Percentiles rank a stretch among this genome's conserved stretches.
phyloP scores from a whole-genome alignment of 2,888 invertebrate genomes.

The Nemotelus pantherinus region DNA sequence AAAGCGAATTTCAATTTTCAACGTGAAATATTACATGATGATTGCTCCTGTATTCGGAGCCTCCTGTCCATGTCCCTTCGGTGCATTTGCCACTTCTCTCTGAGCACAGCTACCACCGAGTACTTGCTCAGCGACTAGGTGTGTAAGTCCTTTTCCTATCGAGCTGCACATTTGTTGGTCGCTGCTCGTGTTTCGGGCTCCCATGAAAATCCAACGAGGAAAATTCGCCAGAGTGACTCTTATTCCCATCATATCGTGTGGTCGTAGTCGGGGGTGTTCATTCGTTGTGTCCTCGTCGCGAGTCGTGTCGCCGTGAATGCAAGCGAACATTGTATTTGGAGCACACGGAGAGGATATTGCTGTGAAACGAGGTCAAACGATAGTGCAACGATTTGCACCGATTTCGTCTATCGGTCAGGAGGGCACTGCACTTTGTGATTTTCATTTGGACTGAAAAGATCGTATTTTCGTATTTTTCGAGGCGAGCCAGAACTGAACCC shows the following conservation, averaged over 20 bases:
- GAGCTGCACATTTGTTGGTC: no score
- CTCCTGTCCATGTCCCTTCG: background rate
- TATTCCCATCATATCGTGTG: no score
- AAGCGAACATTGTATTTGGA: constrained; percentile 16
- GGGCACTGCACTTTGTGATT: constrained; percentile 61
- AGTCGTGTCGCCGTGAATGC: no score
- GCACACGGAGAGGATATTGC: constrained; percentile 31
- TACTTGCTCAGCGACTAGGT: no score
- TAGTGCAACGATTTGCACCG: constrained; percentile 55
- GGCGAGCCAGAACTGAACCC: constrained; percentile 35
- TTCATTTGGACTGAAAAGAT: constrained; percentile 58
- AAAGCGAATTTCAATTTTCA: constrained; percentile 28
- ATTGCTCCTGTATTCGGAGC: background rate
- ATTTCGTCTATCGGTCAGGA: constrained; percentile 59
- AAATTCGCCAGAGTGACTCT: no score
- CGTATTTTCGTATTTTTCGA: constrained; percentile 49
- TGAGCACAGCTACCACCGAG: no score
- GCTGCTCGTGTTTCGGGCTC: no score
- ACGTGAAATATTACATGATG: background rate
- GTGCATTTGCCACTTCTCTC: background rate
- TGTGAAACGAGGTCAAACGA: constrained; percentile 56
- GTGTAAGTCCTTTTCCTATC: no score
- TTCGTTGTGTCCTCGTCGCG: no score
- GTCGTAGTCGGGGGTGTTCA: no score
- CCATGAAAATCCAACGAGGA: no score